These are phyloP conservation scores for Rhopalosiphum nymphaeae DNA, from an alignment of 2,888 invertebrate genomes.

Conservation along the genomic window DNA sequence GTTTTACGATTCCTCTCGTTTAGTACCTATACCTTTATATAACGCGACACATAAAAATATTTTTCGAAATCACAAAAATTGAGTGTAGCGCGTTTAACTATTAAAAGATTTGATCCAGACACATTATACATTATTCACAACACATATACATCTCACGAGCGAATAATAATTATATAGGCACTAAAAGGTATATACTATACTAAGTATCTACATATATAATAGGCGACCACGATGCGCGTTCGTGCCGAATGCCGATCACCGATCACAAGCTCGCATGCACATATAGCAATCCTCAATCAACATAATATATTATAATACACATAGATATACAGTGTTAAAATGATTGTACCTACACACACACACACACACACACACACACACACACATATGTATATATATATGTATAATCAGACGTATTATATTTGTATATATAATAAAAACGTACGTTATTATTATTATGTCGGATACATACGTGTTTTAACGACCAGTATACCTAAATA, in stretches of 20 bases:
- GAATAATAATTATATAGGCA: not conserved
- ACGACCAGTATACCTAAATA: slow-evolving; percentile 7
- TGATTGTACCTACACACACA: not conserved
- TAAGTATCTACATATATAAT: not conserved
- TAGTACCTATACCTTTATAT: too few species aligned
- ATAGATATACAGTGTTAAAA: not conserved
- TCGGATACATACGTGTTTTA: not conserved
- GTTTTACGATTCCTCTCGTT: not conserved
- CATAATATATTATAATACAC: not conserved
- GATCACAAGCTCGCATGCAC: not conserved
- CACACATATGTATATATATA: not conserved
- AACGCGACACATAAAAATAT: too few species aligned
- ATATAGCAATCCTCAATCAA: not conserved
- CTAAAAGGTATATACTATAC: not conserved
- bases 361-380: not conserved
- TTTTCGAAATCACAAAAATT: not conserved
- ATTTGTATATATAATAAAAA: not conserved
- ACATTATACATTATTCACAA: not conserved
- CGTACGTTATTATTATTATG: not conserved
- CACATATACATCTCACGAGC: not conserved
- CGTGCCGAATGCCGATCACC: not conserved
- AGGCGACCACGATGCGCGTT: not conserved
- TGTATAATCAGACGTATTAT: not conserved
- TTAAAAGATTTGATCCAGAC: not conserved
- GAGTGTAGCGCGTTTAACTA: not conserved